Percentiles rank a stretch among this genome's conserved stretches.
phyloP scores from a whole-genome alignment of 2,113 vertebrate species.

The Austrofundulus limnaeus region DNA sequence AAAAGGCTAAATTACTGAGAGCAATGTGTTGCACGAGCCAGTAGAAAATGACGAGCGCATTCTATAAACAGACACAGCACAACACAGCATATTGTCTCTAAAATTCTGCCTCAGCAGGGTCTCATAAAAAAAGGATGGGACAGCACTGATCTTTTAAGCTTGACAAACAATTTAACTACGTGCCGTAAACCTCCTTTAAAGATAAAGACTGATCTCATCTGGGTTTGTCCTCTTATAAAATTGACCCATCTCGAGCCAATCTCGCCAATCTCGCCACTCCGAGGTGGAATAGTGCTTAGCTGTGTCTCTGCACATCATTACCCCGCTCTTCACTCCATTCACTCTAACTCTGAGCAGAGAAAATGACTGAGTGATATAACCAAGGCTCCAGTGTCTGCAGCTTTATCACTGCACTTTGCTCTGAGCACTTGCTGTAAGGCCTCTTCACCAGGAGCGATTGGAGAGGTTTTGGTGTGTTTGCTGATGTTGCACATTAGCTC shows the following conservation, averaged over 20 bases:
- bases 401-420: constrained; percentile 24
- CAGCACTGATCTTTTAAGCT: constrained; percentile 35
- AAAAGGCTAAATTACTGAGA: constrained; percentile 32
- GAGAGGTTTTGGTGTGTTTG: constrained; percentile 6
- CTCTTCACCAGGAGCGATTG: constrained; percentile 19
- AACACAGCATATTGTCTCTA: constrained; percentile 5
- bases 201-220: constrained; percentile 45
- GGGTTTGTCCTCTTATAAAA: constrained; percentile 43
- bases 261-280: too few species aligned
- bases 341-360: constrained; percentile 46
- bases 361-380: constrained; percentile 55
- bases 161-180: constrained; percentile 50
- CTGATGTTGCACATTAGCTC: constrained; percentile 52
- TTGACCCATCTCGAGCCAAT: constrained; percentile 51
- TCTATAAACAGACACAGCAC: constrained; percentile 16
- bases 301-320: constrained; percentile 61
- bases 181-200: constrained; percentile 32
- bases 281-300: constrained; percentile 49
- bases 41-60: constrained; percentile 25
- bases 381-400: constrained; percentile 25
- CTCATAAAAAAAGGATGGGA: constrained; percentile 25
- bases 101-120: background rate
- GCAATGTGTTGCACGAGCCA: constrained; percentile 25
- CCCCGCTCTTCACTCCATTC: constrained; percentile 59
- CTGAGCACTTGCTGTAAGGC: constrained; percentile 9